Evolutionary conservation across 1,140 invertebrate species (phyloP), one percentile per base, ranked within the genome.

Genomic region (Atta colombica): DNA sequence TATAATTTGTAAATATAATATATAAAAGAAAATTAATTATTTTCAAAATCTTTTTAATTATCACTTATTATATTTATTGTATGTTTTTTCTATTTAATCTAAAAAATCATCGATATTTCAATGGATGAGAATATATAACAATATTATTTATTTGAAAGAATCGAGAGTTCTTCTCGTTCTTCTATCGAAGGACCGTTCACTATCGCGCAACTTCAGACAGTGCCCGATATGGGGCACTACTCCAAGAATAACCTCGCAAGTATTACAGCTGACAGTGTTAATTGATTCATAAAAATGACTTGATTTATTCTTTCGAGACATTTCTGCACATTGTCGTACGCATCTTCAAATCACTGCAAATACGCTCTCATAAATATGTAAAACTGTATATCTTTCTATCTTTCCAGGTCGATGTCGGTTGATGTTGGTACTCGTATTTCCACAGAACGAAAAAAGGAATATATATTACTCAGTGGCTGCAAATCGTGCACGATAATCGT

Each of bases 191-290:
- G 18, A 6, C 39, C 12, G 0, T 14, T 58, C 65, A 39, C 21
- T 58, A 3, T 65, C 31, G 21, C 49, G 6, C 53, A 87, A 85
- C 89, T 91, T 91, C 90, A 91, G 25, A 31, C 65, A 45, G 60
- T 71, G 61, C 60, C 39, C 77, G 39, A 88, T 66, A 80, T 66
- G 68, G 49, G 60, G 39, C 55, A 87, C 84, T 91, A 51, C 28
- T 88, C 51, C 65, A 31, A 68, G 80, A 87, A 91, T 91, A 91
- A 91, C 89, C 90, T 91, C 77, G 78, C 80, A 77, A 77, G 66
- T 25, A 66, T 5, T 51, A 45, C 28, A 28, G 25, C 8, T 18
- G 28, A 31, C 65, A 39, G 81, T 88, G 21, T 45, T 31, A 66
- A 65, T 60, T 53, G n/a, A 55, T 58, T n/a, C 14, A 5, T 51